phyloP scores from a whole-genome alignment of 2,797 vertebrate genomes.

The Apodemus agrarius region DNA sequence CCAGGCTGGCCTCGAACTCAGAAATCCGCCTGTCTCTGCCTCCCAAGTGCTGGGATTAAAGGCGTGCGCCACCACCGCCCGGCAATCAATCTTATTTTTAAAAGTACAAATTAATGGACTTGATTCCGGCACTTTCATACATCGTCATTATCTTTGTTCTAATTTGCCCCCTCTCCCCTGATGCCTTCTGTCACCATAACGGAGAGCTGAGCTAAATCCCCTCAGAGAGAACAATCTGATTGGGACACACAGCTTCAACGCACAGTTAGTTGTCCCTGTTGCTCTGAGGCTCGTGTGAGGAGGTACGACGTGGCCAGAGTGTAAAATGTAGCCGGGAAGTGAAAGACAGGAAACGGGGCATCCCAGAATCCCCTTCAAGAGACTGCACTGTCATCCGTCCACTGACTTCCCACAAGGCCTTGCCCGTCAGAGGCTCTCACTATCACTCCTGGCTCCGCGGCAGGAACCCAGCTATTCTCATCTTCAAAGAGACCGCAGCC shows the following conservation, averaged over 20 bases:
- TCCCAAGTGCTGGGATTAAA: too few relatives aligned
- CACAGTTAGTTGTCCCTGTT: background rate
- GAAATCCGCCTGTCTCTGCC: too few relatives aligned
- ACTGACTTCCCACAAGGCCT: background rate
- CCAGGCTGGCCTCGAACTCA: too few relatives aligned
- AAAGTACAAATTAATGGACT: background rate
- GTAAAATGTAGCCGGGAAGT: background rate
- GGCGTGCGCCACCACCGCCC: too few relatives aligned
- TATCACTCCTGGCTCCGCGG: background rate
- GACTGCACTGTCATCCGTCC: background rate
- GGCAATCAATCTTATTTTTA: background rate
- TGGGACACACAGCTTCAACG: background rate
- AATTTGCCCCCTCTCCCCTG: background rate
- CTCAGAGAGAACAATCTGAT: background rate
- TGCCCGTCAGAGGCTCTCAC: background rate
- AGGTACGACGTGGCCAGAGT: too few relatives aligned
- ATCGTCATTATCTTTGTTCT: background rate
- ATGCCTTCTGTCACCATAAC: background rate
- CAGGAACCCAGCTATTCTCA: background rate
- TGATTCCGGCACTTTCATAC: background rate
- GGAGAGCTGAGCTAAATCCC: background rate
- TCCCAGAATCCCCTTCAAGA: background rate
- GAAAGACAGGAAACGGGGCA: background rate
- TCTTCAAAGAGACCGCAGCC: background rate
- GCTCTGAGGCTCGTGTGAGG: background rate